Evolutionary conservation across 2,888 invertebrate genomes (phyloP).

Genomic region (Habrosyne pyritoides): DNA sequence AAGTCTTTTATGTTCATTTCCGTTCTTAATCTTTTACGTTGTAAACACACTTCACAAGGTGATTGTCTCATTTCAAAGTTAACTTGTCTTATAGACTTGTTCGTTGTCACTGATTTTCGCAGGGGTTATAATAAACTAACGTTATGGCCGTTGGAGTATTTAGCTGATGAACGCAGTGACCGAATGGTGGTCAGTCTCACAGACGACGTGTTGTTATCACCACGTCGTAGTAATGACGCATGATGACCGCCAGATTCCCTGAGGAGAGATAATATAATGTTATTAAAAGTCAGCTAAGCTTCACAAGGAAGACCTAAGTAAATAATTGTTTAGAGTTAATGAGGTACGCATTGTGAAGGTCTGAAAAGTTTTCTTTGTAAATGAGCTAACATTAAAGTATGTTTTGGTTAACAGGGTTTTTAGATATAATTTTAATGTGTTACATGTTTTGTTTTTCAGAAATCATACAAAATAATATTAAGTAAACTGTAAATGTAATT

Average conservation of each 20-base stretch:
- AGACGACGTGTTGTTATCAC: slow-evolving; percentile 72
- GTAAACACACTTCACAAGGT: slow-evolving; percentile 48
- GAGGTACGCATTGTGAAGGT: not conserved
- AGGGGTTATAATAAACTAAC: slow-evolving; percentile 69
- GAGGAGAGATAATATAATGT: slow-evolving; percentile 29
- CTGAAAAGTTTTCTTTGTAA: not conserved
- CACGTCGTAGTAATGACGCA: slow-evolving; percentile 68
- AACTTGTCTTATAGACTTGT: slow-evolving; percentile 36
- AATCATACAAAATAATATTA: too few relatives aligned
- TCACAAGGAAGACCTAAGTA: slow-evolving; percentile 5
- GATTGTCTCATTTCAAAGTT: slow-evolving; percentile 33
- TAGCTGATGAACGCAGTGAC: slow-evolving; percentile 66
- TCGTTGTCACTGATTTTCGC: slow-evolving; percentile 25
- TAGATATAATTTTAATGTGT: not conserved
- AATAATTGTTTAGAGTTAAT: not conserved
- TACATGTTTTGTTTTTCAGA: too few relatives aligned
- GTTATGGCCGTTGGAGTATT: slow-evolving; percentile 71
- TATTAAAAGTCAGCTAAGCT: slow-evolving; percentile 7
- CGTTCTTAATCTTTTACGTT: slow-evolving; percentile 39
- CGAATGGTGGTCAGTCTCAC: slow-evolving; percentile 69
- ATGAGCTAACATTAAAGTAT: not conserved
- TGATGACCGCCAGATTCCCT: slow-evolving; percentile 73
- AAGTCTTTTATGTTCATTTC: slow-evolving; percentile 28
- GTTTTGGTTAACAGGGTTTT: not conserved
- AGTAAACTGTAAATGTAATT: too few relatives aligned